phyloP scores from a whole-genome alignment of 2,113 vertebrate genomes.

The Siniperca chuatsi region DNA sequence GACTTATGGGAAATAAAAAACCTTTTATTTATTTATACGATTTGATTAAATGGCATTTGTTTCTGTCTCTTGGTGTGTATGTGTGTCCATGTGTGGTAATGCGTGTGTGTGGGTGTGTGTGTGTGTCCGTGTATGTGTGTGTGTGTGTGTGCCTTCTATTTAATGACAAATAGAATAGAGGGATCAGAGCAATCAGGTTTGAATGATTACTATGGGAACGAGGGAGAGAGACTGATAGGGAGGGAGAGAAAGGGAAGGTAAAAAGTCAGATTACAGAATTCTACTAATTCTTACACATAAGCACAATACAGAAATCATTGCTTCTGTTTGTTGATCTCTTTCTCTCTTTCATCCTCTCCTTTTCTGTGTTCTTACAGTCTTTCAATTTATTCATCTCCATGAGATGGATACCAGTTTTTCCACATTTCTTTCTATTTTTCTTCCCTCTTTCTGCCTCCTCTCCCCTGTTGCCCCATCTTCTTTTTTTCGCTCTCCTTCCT shows the following conservation, averaged over 20 bases:
- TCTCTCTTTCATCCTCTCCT: conserved; percentile 1
- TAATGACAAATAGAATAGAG: conserved; percentile 84
- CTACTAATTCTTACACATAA: conserved; percentile 44
- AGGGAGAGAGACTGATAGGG: conserved; percentile 61
- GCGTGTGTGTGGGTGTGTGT: conserved; percentile 27
- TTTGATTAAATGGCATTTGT: conserved; percentile 83
- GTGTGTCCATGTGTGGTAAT: conserved; percentile 38
- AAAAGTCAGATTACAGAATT: conserved; percentile 80
- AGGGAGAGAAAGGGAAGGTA: conserved; percentile 85
- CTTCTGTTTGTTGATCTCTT: conserved; percentile 32
- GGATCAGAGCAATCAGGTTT: conserved; percentile 79
- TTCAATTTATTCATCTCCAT: conserved; percentile 8
- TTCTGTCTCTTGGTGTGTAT: conserved; percentile 64
- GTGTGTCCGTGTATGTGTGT: conserved; percentile 12
- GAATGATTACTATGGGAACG: conserved; percentile 81
- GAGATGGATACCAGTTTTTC: conserved; percentile 9
- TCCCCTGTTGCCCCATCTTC: background rate
- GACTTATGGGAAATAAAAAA: conserved; percentile 82
- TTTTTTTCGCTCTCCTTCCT: background rate
- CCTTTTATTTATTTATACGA: conserved; percentile 81
- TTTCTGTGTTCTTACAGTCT: background rate
- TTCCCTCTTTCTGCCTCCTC: background rate
- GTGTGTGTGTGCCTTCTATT: conserved; percentile 67
- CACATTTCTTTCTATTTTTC: conserved; percentile 1
- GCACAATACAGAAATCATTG: conserved; percentile 22